These are phyloP conservation scores for Cryptocheilus praepositus DNA, from an alignment of 2,888 invertebrate genomes.

Conservation along the genomic window DNA sequence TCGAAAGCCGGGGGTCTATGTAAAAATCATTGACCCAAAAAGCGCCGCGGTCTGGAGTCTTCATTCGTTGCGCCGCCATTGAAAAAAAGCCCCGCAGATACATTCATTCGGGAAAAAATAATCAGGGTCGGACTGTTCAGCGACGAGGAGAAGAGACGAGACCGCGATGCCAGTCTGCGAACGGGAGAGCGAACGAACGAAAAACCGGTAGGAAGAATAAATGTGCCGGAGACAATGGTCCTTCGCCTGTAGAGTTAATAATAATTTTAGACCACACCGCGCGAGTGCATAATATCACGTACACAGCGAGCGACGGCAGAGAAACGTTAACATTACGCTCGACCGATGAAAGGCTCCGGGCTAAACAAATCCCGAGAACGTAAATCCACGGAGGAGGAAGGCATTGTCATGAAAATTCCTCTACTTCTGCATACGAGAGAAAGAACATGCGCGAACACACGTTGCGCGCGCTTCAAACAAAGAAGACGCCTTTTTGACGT, in stretches of 20 bases:
- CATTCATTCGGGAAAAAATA: no score
- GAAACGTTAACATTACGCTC: constrained; percentile 3
- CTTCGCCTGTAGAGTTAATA: not conserved
- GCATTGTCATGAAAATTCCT: constrained; percentile 6
- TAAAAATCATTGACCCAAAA: no score
- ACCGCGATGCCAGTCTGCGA: not conserved
- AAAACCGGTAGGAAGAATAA: not conserved
- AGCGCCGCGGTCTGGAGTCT: no score
- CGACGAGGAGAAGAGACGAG: not conserved
- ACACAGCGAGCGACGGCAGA: not conserved
- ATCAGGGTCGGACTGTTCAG: no score
- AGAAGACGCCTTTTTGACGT: not conserved
- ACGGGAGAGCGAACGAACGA: not conserved
- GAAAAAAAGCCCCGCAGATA: no score
- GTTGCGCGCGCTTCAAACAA: not conserved
- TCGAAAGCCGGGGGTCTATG: no score
- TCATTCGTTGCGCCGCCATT: no score
- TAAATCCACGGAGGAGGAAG: constrained; percentile 10
- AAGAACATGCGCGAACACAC: not conserved
- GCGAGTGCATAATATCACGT: not conserved
- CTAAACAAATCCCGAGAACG: constrained; percentile 15
- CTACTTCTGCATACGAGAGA: not conserved
- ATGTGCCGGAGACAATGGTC: not conserved
- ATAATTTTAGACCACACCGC: not conserved
- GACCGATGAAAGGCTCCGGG: not conserved